Conservation (phyloP, 1,140 invertebrate genomes). For the Yoshiicerus persimilis region DNA sequence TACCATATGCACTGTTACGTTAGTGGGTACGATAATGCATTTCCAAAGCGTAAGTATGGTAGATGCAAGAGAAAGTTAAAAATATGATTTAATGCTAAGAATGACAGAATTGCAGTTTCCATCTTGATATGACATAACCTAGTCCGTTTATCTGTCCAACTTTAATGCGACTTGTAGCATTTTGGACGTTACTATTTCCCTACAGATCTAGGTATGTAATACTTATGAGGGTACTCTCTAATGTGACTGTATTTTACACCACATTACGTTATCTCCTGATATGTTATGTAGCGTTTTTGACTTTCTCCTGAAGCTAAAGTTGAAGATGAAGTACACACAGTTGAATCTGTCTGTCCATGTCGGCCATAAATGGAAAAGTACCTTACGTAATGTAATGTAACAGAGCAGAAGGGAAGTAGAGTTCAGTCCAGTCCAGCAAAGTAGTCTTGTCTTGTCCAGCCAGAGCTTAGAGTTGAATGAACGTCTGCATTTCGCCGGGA, state of each 20-base stretch:
- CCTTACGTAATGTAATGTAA: background rate
- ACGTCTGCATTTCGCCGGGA: background rate
- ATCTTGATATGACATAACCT: background rate
- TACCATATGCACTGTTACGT: too few species aligned
- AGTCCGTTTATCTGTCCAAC: background rate
- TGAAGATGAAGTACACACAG: background rate
- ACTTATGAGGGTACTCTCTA: background rate
- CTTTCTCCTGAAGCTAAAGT: background rate
- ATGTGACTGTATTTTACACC: background rate
- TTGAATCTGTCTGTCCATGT: background rate
- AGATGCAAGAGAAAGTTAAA: background rate
- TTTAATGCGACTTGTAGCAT: too few species aligned
- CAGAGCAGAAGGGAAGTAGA: background rate
- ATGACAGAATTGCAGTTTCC: background rate
- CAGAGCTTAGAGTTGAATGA: background rate
- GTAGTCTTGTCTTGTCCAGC: background rate
- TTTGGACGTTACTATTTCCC: background rate
- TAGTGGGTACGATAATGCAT: background rate
- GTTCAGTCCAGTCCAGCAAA: background rate
- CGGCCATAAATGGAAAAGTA: background rate
- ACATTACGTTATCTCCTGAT: background rate
- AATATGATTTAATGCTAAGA: background rate
- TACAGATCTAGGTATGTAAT: too few species aligned
- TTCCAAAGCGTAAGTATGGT: too few species aligned
- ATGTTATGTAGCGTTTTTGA: background rate